Conservation (phyloP, 2,797 vertebrate genomes). For the Chloroceryle inda region DNA sequence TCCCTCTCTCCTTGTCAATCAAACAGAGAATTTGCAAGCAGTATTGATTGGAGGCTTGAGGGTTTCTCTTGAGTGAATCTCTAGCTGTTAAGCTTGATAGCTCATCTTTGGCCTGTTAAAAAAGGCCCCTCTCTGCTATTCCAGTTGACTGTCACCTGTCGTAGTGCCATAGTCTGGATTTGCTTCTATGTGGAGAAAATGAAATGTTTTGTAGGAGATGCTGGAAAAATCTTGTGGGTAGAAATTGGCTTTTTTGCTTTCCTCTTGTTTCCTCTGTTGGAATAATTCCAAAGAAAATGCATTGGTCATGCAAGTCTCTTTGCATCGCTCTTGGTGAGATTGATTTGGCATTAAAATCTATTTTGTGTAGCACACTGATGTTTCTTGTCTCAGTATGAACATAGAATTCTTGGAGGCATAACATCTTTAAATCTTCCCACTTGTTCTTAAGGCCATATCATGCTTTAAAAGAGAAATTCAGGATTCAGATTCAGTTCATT, state of each 20-base stretch:
- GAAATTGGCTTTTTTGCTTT: constrained; percentile 32
- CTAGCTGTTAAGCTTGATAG: constrained; percentile 14
- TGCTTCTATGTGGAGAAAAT: background rate
- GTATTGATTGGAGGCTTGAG: constrained; percentile 42
- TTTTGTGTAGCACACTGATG: constrained; percentile 48
- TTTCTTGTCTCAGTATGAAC: constrained; percentile 39
- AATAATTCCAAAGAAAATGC: constrained; percentile 64
- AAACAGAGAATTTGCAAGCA: constrained; percentile 48
- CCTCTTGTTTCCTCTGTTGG: constrained; percentile 40
- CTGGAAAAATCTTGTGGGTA: constrained; percentile 9
- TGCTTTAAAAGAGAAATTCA: constrained; percentile 22
- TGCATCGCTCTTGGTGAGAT: constrained; percentile 35
- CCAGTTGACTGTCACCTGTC: constrained; percentile 18
- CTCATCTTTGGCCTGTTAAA: constrained; percentile 18
- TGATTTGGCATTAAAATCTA: constrained; percentile 65
- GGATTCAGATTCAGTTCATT: constrained; percentile 28
- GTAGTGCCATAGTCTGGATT: background rate
- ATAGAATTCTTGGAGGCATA: constrained; percentile 39
- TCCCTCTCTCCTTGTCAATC: constrained; percentile 53
- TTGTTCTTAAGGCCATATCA: constrained; percentile 30
- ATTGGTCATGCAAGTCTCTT: constrained; percentile 56
- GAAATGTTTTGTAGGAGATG: background rate
- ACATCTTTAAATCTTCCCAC: constrained; percentile 21
- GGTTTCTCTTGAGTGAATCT: constrained; percentile 43
- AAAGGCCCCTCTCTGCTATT: background rate